Base-by-base conservation (phyloP, 2,888 invertebrate species). In the Himalopsyche kuldschensis region DNA sequence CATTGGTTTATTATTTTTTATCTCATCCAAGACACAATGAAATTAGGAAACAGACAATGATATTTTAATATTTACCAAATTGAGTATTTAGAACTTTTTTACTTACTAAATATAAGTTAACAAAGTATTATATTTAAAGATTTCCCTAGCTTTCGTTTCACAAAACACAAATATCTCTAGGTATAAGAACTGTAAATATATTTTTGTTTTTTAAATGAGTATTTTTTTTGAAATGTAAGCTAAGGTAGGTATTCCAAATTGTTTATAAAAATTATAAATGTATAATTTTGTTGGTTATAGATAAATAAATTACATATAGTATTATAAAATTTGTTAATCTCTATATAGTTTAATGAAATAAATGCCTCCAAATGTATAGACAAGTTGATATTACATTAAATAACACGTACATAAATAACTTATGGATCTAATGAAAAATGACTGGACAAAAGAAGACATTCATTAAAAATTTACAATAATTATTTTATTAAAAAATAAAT, bases 401-500 rank as follows among this genome's bases (percentile, higher is more conserved):
- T 78, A 78, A 78, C 48, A 78, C 15, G 48, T 31, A 78, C 27
- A 78, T 41, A 46, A 78, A 78, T 41, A 46, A 78, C 32, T 76
- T 76, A 76, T 24, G 32, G 27, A 69, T 76, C 76, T 32, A 32
- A 27, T 41, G 76, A 76, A 76, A 76, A 41, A 35, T 32, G 76
- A 76, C 32, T 76, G 76, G 76, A 76, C 76, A 76, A 76, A 76
- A 35, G 76, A 76, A 76, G 76, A 76, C 76, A 76, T 76, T 76
- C 76, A 76, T 76, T 76, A 41, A 76, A 76, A 76, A 76, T 32
- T 76, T 41, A 76, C 76, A 69, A 69, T 27, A 69, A 69, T 27
- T 69, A 69, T 69, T 69, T 69, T 69, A 69, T 69, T 69, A 69
- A 82, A 85, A 85, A 84, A 84, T 84, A 85, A 85, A 82, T 80